phyloP scores from a whole-genome alignment of 2,888 invertebrate genomes.

The Mythimna impura region DNA sequence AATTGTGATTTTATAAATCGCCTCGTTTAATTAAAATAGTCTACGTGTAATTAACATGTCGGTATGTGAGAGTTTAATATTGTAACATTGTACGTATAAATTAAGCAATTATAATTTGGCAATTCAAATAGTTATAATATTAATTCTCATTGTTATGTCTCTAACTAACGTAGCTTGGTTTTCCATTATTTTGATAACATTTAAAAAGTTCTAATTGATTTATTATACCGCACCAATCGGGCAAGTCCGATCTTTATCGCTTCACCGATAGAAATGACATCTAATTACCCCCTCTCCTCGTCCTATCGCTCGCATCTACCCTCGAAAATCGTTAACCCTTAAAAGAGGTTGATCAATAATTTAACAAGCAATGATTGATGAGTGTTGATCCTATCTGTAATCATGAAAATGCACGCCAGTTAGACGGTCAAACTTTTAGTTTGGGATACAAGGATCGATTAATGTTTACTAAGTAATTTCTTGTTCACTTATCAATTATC shows the following conservation, averaged over 20 bases:
- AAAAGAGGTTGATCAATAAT: slow-evolving; percentile 38
- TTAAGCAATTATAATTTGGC: neutral
- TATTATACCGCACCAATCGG: neutral
- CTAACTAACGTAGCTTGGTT: neutral
- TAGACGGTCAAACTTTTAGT: slow-evolving; percentile 47
- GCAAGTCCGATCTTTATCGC: slow-evolving; percentile 25
- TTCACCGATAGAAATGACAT: slow-evolving; percentile 24
- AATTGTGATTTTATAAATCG: slow-evolving; percentile 31
- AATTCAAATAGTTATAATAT: neutral
- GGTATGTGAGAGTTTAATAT: neutral
- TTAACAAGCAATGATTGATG: slow-evolving; percentile 56
- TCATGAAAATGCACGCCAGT: slow-evolving; percentile 48
- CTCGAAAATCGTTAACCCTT: slow-evolving; percentile 24
- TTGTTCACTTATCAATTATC: slow-evolving; percentile 41
- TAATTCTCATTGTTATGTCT: neutral
- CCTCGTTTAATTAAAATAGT: slow-evolving; percentile 27
- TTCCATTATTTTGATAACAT: neutral
- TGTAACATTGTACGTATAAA: neutral
- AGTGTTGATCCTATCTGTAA: slow-evolving; percentile 29
- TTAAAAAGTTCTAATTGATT: slow-evolving; percentile 2
- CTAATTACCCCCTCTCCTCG: slow-evolving; percentile 21
- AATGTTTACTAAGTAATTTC: slow-evolving; percentile 47
- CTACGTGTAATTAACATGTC: slow-evolving; percentile 6
- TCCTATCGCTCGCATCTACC: slow-evolving; percentile 4
- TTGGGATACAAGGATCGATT: slow-evolving; percentile 58